Conservation (phyloP, 1,140 invertebrate species). For the Phortica variegata region DNA sequence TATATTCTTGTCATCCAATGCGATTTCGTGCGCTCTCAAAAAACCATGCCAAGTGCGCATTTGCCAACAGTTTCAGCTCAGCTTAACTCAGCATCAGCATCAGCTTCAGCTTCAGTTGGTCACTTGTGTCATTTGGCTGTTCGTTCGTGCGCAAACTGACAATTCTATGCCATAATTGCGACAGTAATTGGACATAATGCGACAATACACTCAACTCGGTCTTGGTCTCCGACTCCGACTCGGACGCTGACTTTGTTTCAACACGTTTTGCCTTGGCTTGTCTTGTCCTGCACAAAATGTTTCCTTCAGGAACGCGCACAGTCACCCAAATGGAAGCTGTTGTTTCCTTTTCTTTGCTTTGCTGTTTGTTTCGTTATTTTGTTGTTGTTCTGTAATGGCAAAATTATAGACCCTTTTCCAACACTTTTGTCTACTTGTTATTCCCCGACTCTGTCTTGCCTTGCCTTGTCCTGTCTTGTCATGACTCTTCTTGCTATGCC, state of each 20-base stretch:
- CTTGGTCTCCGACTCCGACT: not conserved
- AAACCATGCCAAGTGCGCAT: too few species aligned
- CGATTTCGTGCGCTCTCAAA: too few species aligned
- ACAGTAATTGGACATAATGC: constrained; percentile 57
- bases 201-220: constrained; percentile 34
- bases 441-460: not conserved
- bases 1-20: too few species aligned
- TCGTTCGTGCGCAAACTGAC: constrained; percentile 30
- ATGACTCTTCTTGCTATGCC: too few species aligned
- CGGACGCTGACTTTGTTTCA: constrained; percentile 1
- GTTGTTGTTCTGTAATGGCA: constrained; percentile 53
- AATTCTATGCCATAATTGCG: constrained; percentile 53
- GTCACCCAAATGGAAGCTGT: not conserved
- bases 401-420: constrained; percentile 42
- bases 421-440: not conserved
- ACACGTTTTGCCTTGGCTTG: constrained; percentile 7
- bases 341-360: constrained; percentile 34
- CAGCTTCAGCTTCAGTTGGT: not conserved
- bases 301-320: not conserved
- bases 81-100: too few species aligned
- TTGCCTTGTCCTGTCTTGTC: too few species aligned
- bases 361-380: constrained; percentile 54
- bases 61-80: too few species aligned
- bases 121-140: constrained; percentile 4
- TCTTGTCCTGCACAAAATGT: not conserved